Percentiles rank a stretch among this genome's conserved stretches.
These are phyloP conservation scores for Callipepla squamata DNA, from an alignment of 2,113 vertebrate genomes.

Conservation along the genomic window DNA sequence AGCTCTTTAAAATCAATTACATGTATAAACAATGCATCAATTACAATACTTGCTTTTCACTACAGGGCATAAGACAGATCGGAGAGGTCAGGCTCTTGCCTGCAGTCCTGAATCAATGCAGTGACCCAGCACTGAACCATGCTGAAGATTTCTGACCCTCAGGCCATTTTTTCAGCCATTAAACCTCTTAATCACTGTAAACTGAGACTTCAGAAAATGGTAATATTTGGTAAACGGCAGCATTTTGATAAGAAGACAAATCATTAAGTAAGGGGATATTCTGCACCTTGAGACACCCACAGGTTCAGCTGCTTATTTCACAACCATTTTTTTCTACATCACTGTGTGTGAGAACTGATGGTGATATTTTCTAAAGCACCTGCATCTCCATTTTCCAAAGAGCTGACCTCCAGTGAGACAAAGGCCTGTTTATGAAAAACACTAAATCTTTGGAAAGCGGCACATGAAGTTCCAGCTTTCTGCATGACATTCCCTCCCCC, in stretches of 20 bases:
- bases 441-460: background rate
- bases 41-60: background rate
- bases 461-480: background rate
- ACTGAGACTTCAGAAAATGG: background rate
- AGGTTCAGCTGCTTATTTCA: background rate
- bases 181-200: background rate
- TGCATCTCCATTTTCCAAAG: background rate
- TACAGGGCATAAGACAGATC: background rate
- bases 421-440: background rate
- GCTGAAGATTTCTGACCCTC: background rate
- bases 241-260: background rate
- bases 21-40: background rate
- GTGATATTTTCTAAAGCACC: background rate
- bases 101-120: accelerated
- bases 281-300: background rate
- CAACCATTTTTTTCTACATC: accelerated
- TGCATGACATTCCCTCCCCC: background rate
- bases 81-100: background rate
- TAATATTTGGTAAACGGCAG: background rate
- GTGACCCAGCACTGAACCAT: background rate
- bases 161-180: background rate
- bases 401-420: background rate
- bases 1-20: slow-evolving; percentile 27
- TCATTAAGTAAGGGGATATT: background rate
- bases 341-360: background rate